Evolutionary conservation across 2,113 vertebrate genomes (phyloP).

Genomic region (Odobenus rosmarus): DNA sequence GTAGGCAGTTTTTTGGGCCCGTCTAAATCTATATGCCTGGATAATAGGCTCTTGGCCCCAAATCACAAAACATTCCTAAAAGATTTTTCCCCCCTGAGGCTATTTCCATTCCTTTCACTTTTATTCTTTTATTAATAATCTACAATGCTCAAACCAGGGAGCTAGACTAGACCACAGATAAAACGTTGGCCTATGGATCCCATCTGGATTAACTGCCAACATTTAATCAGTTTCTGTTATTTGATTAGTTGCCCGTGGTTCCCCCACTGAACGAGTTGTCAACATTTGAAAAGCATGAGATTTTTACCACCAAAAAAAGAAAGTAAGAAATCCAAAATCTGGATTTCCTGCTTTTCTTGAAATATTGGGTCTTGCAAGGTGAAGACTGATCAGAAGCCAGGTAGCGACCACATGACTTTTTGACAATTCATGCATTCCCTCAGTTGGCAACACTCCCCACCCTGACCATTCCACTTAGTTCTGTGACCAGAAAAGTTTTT

Average conservation of each 20-base stretch:
- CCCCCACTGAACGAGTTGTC: not conserved
- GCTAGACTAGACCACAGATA: not conserved
- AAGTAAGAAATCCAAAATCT: not conserved
- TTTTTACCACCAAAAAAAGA: not conserved
- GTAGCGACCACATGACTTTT: not conserved
- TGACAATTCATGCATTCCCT: not conserved
- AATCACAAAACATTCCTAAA: conserved; percentile 16
- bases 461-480: not conserved
- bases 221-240: conserved; percentile 8
- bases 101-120: conserved; percentile 32
- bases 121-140: not conserved
- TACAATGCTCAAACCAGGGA: conserved; percentile 47
- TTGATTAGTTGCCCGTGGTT: not conserved
- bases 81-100: not conserved
- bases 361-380: not conserved
- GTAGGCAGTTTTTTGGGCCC: not conserved
- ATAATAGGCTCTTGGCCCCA: not conserved
- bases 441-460: not conserved
- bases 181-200: not conserved
- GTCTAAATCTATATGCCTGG: not conserved
- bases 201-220: not conserved
- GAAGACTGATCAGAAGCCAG: not conserved
- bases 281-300: conserved; percentile 10
- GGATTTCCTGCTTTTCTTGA: not conserved
- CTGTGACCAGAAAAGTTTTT: not conserved